Base-by-base conservation (phyloP, 2,888 invertebrate genomes). In the Drosophila tanythrix region DNA sequence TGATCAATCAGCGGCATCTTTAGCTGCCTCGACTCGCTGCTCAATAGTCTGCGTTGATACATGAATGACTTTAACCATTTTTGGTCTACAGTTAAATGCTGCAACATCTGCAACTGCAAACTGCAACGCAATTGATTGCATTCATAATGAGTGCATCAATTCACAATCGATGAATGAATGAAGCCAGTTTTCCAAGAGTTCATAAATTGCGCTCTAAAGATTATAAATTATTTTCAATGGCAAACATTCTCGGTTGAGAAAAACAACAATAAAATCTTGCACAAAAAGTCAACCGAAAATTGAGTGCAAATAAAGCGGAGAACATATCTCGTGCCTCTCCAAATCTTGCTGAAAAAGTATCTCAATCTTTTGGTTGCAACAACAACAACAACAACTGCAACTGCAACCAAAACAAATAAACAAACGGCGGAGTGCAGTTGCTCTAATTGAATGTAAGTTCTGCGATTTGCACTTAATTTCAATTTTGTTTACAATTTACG, bases 221-320 rank as follows among this genome's bases (percentile, higher is more conserved):
- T 91, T 91, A 88, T 91, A 90, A 91, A 91, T 91, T 91, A 91
- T 89, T 91, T 91, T 91, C 90, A 91, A 91, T 91, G 91, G 90
- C 81, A 87, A 91, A 91, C 88, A 88, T 69, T 83, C 76, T 46
- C 25, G 15, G 76, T 86, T 79, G 80, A 88, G 89, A 89, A 89
- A 88, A 88, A 89, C 85, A 88, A 71, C 60, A 67, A 74, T 74
- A 80, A 76, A 77, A 69, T 56, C 36, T 1, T 6, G 38, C 13
- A 65, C 61, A 84, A 72, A 79, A 81, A 69, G 36, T 55, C 53
- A 65, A 75, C 62, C 70, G 70, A 65, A 75, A 75, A 75, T 66
- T 70, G 75, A 13, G 13, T 21, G 59, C 43, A 51, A 40, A 35
- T 21, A 36, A 71, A 36, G 38, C 31, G 27, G 18, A 36, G 38